Evolutionary conservation across 1,140 invertebrate genomes (phyloP), one percentile per base, ranked within the genome.

Genomic region (Drosophila setifemur): DNA sequence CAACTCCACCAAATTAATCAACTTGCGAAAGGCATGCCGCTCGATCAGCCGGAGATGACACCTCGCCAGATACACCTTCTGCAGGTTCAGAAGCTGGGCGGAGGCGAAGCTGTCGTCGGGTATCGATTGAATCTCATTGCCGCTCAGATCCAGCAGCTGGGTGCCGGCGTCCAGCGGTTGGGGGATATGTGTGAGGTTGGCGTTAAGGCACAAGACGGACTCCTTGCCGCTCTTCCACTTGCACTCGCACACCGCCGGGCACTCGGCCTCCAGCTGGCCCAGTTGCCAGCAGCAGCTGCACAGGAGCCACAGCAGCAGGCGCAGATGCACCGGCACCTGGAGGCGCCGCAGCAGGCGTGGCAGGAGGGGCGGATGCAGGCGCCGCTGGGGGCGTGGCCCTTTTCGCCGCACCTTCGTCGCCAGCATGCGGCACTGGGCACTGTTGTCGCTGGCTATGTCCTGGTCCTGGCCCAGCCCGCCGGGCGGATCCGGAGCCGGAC

Each of bases 181-280:
- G 3, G 95, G 96, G 33, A 96, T 92, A 64, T 91, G 91, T 40
- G 93, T 93, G 45, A 96, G 92, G 74, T 95, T 95, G 49, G 94
- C 94, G 82, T 93, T 93, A 48, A 93, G 91, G 91, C 95, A 97
- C 58, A 95, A 92, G 33, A 95, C 95, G 21, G 95, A 95, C 90
- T 96, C 95, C 90, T 96, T 96, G 66, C 95, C 95, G 81, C 93
- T 94, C 87, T 95, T 95, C 96, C 96, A 96, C 90, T 96, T 96
- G 91, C 96, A 96, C 89, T 96, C 94, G 91, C 96, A 96, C 63
- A 93, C 92, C 40, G 92, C 92, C 19, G 94, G 94, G 88, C 95
- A 95, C 69, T 93, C 92, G 74, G 92, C 92, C 23, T 73, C 39
- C 64, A 89, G 52, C 68, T 89, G 79, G 31, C 82, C 60, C 48